Evolutionary conservation across 2,888 invertebrate genomes (phyloP), one percentile per base, ranked within the genome.

Genomic region (Carcina quercana): DNA sequence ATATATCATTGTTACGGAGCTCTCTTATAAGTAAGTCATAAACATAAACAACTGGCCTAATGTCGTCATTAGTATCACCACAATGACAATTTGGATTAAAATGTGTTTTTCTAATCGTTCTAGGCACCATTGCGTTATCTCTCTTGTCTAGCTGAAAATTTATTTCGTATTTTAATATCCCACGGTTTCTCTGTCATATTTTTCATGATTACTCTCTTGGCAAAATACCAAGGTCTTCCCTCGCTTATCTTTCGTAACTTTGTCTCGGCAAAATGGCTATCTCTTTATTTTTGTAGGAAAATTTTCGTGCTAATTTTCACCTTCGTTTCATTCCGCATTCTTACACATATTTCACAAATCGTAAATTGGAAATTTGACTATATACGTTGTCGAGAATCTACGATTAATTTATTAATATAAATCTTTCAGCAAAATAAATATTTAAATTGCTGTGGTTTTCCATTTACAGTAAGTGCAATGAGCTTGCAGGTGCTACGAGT

Each of bases 151-250:
- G 52, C 52, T 50, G 46, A 47, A 63, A 66, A 67, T 61, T 55
- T 68, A 69, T 70, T 67, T 65, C 55, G 43, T 64, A 63, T 70
- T 71, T 73, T 71, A 71, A 69, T 73, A 73, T 67, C 62, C 56
- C 53, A 53, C 67, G 59, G 56, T 68, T 60, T 68, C 63, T 56
- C 50, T 61, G 69, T 73, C 69, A 68, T 71, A 74, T 72, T 74
- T 74, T 71, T 73, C 73, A 69, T 72, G 74, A 76, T 74, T 71
- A 72, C 64, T 66, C 64, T 66, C 61, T 69, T 78, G 78, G 78
- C 76, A 73, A 66, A 66, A 64, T 59, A 69, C 74, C 76, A 78
- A 72, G 63, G 68, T 69, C 67, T 64, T 53, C 58, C 48, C n/a
- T 61, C 69, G 70, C 69, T 71, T 76, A 76, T 73, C 74, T 73